Conservation (phyloP, 2,113 vertebrate species). For the Dicentrarchus labrax region DNA sequence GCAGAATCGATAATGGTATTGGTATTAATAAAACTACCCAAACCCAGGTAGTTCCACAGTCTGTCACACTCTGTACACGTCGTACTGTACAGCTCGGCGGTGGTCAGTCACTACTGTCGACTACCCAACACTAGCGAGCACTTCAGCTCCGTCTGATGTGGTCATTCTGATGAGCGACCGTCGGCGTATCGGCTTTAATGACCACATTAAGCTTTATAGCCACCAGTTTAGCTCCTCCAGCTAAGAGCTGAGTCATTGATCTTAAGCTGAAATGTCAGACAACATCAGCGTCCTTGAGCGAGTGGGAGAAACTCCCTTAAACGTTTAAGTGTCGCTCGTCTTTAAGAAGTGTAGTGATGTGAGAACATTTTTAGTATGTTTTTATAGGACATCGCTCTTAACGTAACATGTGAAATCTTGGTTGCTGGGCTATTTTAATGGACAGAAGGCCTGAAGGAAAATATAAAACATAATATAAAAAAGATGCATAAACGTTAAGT, state of each 20-base stretch:
- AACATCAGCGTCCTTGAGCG: slow-evolving; percentile 62
- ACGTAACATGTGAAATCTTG: too few relatives aligned
- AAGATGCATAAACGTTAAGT: neutral
- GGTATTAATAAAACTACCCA: too few relatives aligned
- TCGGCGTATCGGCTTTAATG: slow-evolving; percentile 53
- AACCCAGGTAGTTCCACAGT: neutral
- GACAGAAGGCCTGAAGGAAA: neutral
- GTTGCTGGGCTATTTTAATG: neutral
- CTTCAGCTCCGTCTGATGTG: slow-evolving; percentile 23
- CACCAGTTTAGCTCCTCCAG: slow-evolving; percentile 55
- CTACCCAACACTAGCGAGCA: neutral
- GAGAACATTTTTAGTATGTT: neutral
- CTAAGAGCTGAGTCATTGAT: slow-evolving; percentile 51
- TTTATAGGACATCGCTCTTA: neutral
- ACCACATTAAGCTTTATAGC: slow-evolving; percentile 67
- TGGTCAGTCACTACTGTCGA: neutral
- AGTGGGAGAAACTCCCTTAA: slow-evolving; percentile 14
- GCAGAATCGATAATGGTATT: too few relatives aligned
- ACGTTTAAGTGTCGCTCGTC: slow-evolving; percentile 11
- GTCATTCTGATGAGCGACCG: slow-evolving; percentile 56
- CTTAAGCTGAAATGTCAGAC: slow-evolving; percentile 55
- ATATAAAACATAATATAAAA: neutral
- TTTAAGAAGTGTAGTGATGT: neutral
- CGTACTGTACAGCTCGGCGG: neutral
- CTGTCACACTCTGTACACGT: neutral